Evolutionary conservation across 2,113 vertebrate genomes (phyloP).

Genomic region (Neotragus moschatus): DNA sequence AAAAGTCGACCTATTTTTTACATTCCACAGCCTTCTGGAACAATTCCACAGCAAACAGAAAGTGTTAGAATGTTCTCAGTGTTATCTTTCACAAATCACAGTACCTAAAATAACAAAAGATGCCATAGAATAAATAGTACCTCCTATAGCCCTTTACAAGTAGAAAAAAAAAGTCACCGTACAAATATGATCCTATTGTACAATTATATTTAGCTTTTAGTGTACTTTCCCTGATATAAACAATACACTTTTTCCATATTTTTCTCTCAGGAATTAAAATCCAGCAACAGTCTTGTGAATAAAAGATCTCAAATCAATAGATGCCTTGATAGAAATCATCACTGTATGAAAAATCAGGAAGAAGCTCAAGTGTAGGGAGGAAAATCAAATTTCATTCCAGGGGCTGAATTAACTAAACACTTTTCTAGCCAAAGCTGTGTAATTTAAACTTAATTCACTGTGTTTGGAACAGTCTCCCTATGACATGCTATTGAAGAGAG

Average conservation of each 20-base stretch:
- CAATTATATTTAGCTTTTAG: neutral
- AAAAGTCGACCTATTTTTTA: conserved; percentile 37
- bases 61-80: neutral
- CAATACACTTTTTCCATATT: neutral
- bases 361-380: conserved; percentile 39
- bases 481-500: conserved; percentile 82
- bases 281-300: neutral
- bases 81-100: neutral
- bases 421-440: conserved; percentile 71
- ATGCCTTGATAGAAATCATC: conserved; percentile 60
- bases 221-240: neutral
- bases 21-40: neutral
- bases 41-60: neutral
- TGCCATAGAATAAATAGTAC: neutral
- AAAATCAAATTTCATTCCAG: conserved; percentile 69
- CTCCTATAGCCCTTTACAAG: neutral
- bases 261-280: conserved; percentile 24
- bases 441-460: conserved; percentile 77
- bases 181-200: neutral
- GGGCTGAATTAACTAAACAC: conserved; percentile 60
- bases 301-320: conserved; percentile 47
- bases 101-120: neutral
- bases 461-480: conserved; percentile 80
- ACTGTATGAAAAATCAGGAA: conserved; percentile 61
- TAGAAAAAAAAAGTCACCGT: neutral